phyloP scores from a whole-genome alignment of 2,113 vertebrate genomes.

The Hippocampus comes region DNA sequence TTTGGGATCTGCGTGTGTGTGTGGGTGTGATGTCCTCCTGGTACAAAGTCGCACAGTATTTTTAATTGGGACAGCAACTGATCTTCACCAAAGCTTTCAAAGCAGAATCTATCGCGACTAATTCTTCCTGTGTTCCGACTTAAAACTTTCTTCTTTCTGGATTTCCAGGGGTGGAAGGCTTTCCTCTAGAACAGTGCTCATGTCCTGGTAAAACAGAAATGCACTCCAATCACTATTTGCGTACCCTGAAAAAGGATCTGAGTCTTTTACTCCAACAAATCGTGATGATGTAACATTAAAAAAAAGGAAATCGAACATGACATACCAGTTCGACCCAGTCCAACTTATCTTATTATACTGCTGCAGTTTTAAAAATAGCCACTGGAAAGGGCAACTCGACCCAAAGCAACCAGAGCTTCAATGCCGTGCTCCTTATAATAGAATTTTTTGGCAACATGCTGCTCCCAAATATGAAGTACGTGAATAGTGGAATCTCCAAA shows the following conservation, averaged over 20 bases:
- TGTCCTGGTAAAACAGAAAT: constrained; percentile 48
- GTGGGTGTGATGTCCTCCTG: constrained; percentile 7
- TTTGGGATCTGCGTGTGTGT: not conserved
- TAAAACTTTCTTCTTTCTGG: constrained; percentile 41
- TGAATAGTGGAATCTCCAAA: not conserved
- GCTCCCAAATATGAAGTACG: not conserved
- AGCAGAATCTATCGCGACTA: constrained; percentile 1
- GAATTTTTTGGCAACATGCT: not conserved
- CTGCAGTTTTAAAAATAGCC: not conserved
- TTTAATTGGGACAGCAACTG: not conserved
- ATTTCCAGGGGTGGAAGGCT: constrained; percentile 17
- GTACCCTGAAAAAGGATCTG: not conserved
- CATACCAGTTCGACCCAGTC: too few relatives aligned
- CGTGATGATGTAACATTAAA: not conserved
- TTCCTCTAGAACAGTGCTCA: constrained; percentile 30
- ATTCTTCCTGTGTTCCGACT: constrained; percentile 5
- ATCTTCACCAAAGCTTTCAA: constrained; percentile 8
- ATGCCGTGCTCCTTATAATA: not conserved
- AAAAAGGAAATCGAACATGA: not conserved
- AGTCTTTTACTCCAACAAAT: not conserved
- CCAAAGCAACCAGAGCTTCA: not conserved
- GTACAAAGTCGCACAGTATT: constrained; percentile 2
- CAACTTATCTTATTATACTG: not conserved
- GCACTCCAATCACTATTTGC: not conserved
- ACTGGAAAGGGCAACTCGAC: not conserved